phyloP scores from a whole-genome alignment of 2,888 invertebrate species.

The Harpalus rufipes region DNA sequence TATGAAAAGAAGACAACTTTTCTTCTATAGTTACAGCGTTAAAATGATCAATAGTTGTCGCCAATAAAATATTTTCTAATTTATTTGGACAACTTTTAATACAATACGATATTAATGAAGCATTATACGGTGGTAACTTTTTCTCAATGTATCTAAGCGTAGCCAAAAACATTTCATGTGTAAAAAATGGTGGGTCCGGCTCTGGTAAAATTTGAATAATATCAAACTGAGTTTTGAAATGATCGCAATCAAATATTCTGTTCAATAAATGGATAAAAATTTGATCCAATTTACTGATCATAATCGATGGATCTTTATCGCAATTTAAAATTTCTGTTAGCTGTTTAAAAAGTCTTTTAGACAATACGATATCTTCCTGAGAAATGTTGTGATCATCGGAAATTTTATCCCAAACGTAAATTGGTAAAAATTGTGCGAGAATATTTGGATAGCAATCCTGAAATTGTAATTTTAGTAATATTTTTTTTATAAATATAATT shows the following conservation, averaged over 20 bases:
- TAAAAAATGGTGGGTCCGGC: constrained; percentile 76
- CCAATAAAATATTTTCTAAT: constrained; percentile 80
- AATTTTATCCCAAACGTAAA: constrained; percentile 69
- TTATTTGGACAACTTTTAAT: constrained; percentile 76
- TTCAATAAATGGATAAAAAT: constrained; percentile 75
- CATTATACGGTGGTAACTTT: constrained; percentile 63
- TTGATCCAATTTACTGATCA: constrained; percentile 77
- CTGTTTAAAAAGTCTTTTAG: constrained; percentile 71
- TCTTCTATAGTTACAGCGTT: constrained; percentile 78
- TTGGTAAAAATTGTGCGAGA: constrained; percentile 69
- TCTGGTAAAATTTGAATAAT: constrained; percentile 73
- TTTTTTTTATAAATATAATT: neutral
- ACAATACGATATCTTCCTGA: constrained; percentile 70
- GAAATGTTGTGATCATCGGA: constrained; percentile 72
- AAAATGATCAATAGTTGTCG: constrained; percentile 78
- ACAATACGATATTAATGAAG: constrained; percentile 68
- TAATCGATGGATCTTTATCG: constrained; percentile 72
- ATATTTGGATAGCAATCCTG: constrained; percentile 69
- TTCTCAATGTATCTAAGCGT: constrained; percentile 77
- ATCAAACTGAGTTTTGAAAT: constrained; percentile 73
- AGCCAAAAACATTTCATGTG: constrained; percentile 74
- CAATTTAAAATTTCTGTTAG: constrained; percentile 72
- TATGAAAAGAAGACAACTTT: constrained; percentile 80
- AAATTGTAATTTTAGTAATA: constrained; percentile 62
- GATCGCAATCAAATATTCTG: constrained; percentile 76